Conservation (phyloP, 2,888 invertebrate genomes). For the Spatulosminthurus flaviceps region DNA sequence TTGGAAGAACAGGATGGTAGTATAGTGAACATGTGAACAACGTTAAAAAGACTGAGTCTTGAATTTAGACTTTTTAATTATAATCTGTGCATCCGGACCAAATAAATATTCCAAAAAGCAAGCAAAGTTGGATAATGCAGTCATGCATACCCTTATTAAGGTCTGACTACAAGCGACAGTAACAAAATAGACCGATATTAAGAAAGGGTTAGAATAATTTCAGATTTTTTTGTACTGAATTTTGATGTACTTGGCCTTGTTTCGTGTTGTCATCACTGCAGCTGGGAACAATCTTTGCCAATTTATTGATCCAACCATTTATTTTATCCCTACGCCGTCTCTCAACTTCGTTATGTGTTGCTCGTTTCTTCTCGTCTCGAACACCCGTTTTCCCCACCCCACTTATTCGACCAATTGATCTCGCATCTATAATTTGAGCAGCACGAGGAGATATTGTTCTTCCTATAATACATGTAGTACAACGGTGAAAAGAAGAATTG, state of each 20-base stretch:
- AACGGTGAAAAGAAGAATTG: background rate
- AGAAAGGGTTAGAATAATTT: background rate
- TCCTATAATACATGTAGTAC: slow-evolving; percentile 45
- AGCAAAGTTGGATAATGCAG: background rate
- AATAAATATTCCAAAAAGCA: background rate
- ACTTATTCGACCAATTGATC: slow-evolving; percentile 54
- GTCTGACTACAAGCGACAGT: background rate
- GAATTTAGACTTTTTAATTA: too few species aligned
- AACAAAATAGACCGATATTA: background rate
- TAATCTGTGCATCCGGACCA: too few species aligned
- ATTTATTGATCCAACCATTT: slow-evolving; percentile 93
- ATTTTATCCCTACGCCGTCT: slow-evolving; percentile 93
- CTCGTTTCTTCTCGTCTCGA: slow-evolving; percentile 71
- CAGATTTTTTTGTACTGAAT: slow-evolving; percentile 45
- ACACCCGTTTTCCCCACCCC: slow-evolving; percentile 55
- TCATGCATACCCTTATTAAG: background rate
- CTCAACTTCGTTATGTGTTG: slow-evolving; percentile 96
- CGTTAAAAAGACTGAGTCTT: too few species aligned
- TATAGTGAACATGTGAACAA: too few species aligned
- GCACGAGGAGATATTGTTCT: slow-evolving; percentile 54
- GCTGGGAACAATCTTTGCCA: slow-evolving; percentile 89
- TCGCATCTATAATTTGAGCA: slow-evolving; percentile 60
- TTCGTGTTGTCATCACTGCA: slow-evolving; percentile 70
- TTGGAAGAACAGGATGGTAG: too few species aligned
- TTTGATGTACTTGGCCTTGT: slow-evolving; percentile 69